Percentiles rank a stretch among this genome's conserved stretches.
Conservation (phyloP, 64 coral and sea anemone genomes). For the Hydrozoanthus tunicans region DNA sequence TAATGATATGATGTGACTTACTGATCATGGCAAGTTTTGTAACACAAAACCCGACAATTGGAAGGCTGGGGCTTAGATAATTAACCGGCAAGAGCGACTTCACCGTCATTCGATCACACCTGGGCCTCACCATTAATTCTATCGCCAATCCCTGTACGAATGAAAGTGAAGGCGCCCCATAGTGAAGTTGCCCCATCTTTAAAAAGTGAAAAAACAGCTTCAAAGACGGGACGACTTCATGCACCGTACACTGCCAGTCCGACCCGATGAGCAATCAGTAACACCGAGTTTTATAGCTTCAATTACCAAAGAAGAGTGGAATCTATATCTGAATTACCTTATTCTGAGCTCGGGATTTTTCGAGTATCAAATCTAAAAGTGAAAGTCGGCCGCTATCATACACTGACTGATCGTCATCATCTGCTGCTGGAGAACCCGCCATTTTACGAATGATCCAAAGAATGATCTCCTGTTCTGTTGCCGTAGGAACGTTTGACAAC, state of each 20-base stretch:
- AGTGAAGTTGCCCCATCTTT: no score
- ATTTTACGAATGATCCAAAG: slow-evolving; percentile 58
- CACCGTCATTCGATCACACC: neutral
- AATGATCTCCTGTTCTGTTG: slow-evolving; percentile 34
- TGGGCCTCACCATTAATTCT: no score
- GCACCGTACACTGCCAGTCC: no score
- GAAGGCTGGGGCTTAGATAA: no score
- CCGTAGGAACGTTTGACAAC: slow-evolving; percentile 58
- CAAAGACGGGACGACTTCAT: no score
- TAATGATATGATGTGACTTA: neutral
- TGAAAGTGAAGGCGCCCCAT: no score
- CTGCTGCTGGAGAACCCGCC: slow-evolving; percentile 75
- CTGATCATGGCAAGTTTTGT: neutral
- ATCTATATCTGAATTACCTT: slow-evolving; percentile 61
- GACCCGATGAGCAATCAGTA: no score
- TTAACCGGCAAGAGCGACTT: neutral
- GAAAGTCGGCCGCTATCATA: slow-evolving; percentile 83
- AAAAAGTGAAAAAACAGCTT: no score
- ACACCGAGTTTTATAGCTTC: neutral
- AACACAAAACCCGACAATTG: neutral
- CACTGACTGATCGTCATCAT: slow-evolving; percentile 80
- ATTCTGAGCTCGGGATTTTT: slow-evolving; percentile 91
- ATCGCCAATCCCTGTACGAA: no score
- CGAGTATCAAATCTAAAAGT: slow-evolving; percentile 91
- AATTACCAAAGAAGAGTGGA: neutral